A percentile compares a stretch with the other conserved stretches of the same genome.
phyloP scores from a whole-genome alignment of 2,797 vertebrate genomes.

The Pterois miles region DNA sequence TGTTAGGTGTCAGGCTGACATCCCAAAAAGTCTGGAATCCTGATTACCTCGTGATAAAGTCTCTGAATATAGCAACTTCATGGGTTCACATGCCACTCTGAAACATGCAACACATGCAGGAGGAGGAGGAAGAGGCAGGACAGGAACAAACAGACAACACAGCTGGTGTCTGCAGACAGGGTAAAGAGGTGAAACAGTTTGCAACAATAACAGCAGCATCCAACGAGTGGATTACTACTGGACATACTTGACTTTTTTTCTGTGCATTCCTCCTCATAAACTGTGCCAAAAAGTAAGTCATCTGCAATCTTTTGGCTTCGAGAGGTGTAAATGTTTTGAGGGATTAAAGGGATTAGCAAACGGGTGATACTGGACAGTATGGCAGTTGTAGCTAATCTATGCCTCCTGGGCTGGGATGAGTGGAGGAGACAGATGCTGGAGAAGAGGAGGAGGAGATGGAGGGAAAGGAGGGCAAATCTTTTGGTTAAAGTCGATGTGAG shows the following conservation, averaged over 20 bases:
- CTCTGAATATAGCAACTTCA: constrained; percentile 43
- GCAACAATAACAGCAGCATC: constrained; percentile 29
- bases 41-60: constrained; percentile 42
- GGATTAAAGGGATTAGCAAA: constrained; percentile 9
- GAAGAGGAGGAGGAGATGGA: constrained; percentile 19
- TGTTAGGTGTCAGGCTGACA: not conserved
- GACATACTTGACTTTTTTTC: not conserved
- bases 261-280: not conserved
- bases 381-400: constrained; percentile 33
- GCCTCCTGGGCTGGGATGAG: constrained; percentile 21
- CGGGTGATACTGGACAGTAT: constrained; percentile 17
- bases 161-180: constrained; percentile 35
- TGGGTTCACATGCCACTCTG: constrained; percentile 3
- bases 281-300: constrained; percentile 26
- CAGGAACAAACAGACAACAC: constrained; percentile 21
- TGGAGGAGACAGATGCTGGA: constrained; percentile 17
- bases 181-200: constrained; percentile 10
- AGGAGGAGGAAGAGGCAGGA: constrained; percentile 41
- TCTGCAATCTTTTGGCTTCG: not conserved
- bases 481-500: not conserved
- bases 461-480: constrained; percentile 4
- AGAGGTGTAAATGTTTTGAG: not conserved
- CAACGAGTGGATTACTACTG: not conserved
- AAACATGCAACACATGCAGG: constrained; percentile 9
- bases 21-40: constrained; percentile 33